Conservation (phyloP, 2,113 vertebrate species). For the Tricholaema leucomelas region DNA sequence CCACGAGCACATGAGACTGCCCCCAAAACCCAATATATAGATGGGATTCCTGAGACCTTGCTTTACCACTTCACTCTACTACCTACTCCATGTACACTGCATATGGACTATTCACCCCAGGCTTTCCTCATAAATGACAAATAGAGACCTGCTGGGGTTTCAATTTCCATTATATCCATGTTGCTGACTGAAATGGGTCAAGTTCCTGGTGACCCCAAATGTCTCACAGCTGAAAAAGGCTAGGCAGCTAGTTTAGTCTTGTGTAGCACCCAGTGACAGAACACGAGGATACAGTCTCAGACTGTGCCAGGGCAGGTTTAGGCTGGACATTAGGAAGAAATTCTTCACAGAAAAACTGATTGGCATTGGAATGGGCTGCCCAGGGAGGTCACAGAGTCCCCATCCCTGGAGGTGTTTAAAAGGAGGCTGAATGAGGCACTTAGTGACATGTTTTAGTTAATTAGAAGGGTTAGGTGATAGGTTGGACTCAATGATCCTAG, state of each 20-base stretch:
- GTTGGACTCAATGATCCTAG: no score
- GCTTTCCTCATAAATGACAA: background rate
- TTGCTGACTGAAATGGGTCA: background rate
- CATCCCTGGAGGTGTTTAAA: no score
- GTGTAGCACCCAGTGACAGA: no score
- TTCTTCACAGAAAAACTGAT: no score
- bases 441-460: no score
- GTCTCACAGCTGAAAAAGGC: background rate
- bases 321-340: no score
- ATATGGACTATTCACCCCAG: background rate
- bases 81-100: background rate
- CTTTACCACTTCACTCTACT: background rate
- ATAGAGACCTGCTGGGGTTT: conserved; percentile 24
- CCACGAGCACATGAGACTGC: background rate
- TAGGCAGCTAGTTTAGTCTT: background rate
- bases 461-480: no score
- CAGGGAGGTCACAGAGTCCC: no score
- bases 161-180: background rate
- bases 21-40: background rate
- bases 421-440: no score
- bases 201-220: background rate
- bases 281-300: no score
- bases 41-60: background rate
- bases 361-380: no score
- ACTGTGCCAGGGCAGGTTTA: no score